Conservation (phyloP, 2,113 vertebrate species). For the Vombatus ursinus region DNA sequence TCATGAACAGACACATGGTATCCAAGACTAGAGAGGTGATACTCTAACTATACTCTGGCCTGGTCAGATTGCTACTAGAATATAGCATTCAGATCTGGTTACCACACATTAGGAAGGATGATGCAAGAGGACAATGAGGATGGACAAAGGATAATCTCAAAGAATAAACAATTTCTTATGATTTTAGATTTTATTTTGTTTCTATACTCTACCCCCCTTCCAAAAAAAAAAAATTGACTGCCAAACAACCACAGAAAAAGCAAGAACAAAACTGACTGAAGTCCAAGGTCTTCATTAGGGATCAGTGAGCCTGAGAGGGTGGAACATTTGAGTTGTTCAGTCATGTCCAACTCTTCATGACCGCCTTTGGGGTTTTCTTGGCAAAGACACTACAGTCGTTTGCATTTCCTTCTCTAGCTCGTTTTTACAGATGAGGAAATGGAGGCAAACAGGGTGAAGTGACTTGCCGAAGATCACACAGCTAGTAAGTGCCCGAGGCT, state of each 20-base stretch:
- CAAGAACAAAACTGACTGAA: neutral
- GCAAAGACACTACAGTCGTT: neutral
- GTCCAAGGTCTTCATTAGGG: neutral
- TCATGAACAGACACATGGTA: neutral
- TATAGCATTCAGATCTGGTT: neutral
- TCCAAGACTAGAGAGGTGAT: neutral
- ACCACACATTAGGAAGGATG: neutral
- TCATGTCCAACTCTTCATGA: neutral
- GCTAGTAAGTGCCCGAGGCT: neutral
- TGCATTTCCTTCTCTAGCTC: neutral
- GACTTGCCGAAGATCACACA: neutral
- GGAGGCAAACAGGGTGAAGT: neutral
- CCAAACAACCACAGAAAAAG: neutral
- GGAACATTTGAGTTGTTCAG: neutral
- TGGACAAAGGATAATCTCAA: neutral
- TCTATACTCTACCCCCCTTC: too few species aligned
- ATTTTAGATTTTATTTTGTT: conserved; percentile 21
- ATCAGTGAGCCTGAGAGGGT: neutral
- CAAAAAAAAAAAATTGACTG: neutral
- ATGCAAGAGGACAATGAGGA: neutral
- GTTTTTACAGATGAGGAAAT: neutral
- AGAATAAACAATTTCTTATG: neutral
- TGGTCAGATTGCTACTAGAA: conserved; percentile 8
- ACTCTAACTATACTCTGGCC: neutral
- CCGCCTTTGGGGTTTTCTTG: neutral